phyloP scores from a whole-genome alignment of 2,113 vertebrate species.

The Oceanodroma tethys region DNA sequence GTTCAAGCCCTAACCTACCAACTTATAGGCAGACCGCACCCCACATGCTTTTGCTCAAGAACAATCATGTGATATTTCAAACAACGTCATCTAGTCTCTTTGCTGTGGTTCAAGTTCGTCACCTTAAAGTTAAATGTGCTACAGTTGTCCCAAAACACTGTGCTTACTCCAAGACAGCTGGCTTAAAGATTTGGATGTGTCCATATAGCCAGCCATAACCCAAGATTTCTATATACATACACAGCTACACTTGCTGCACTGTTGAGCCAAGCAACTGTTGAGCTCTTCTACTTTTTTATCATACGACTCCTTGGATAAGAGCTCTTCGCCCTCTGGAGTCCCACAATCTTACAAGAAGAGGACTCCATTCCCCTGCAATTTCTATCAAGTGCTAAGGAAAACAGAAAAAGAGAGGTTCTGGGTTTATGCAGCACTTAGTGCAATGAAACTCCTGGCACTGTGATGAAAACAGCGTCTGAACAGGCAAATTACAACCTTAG shows the following conservation, averaged over 20 bases:
- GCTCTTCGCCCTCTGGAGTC: background rate
- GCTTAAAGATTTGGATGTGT: background rate
- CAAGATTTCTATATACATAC: background rate
- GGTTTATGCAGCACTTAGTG: background rate
- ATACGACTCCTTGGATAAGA: background rate
- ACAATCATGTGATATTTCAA: background rate
- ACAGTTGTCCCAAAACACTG: background rate
- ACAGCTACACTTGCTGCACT: background rate
- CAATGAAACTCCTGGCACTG: background rate
- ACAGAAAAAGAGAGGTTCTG: background rate
- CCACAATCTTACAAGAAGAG: background rate
- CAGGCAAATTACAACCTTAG: background rate
- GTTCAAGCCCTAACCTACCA: background rate
- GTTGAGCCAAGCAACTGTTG: background rate
- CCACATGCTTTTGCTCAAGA: background rate
- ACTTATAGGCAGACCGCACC: fast-evolving
- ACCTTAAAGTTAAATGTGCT: background rate
- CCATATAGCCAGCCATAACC: background rate
- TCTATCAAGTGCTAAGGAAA: background rate
- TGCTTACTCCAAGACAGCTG: background rate
- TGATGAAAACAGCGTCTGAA: background rate
- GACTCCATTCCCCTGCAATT: background rate
- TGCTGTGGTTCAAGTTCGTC: background rate
- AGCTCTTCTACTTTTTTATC: background rate
- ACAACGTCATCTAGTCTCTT: background rate